These are phyloP conservation scores for Diabrotica balteata DNA, from an alignment of 2,888 invertebrate genomes.

Conservation along the genomic window DNA sequence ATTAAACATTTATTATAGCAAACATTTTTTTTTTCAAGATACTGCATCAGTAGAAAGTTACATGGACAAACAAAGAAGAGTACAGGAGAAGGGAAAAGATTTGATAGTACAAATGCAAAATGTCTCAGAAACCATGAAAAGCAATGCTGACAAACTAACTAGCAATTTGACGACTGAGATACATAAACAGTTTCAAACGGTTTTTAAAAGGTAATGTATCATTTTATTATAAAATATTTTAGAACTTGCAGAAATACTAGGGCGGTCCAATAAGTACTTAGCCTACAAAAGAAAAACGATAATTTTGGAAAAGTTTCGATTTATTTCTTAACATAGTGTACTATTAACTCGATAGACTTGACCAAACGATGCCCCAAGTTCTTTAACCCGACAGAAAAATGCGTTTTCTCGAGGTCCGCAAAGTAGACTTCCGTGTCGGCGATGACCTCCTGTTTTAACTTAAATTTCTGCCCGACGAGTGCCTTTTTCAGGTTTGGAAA, in stretches of 20 bases:
- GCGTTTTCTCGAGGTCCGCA: too few relatives aligned
- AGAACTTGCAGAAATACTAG: not conserved
- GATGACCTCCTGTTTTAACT: too few relatives aligned
- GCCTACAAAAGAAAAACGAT: not conserved
- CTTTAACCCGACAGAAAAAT: too few relatives aligned
- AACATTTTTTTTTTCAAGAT: constrained; percentile 48
- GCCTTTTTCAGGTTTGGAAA: too few relatives aligned
- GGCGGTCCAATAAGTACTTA: not conserved
- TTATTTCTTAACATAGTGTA: too few relatives aligned
- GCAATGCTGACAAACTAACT: constrained; percentile 54
- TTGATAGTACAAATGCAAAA: constrained; percentile 58
- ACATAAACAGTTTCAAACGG: constrained; percentile 54
- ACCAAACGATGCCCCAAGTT: too few relatives aligned
- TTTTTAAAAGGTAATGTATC: constrained; percentile 53
- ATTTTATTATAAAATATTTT: too few relatives aligned
- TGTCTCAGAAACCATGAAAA: constrained; percentile 56
- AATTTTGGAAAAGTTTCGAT: too few relatives aligned
- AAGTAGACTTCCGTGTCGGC: too few relatives aligned
- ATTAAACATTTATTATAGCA: not conserved
- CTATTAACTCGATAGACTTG: too few relatives aligned
- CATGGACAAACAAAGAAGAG: constrained; percentile 58
- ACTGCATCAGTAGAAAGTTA: constrained; percentile 59
- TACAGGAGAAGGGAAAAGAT: constrained; percentile 59
- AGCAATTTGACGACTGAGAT: constrained; percentile 53
- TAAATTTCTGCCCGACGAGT: too few relatives aligned